These are phyloP conservation scores for Onychorhynchus coronatus DNA, from an alignment of 2,113 vertebrate species.

Conservation along the genomic window DNA sequence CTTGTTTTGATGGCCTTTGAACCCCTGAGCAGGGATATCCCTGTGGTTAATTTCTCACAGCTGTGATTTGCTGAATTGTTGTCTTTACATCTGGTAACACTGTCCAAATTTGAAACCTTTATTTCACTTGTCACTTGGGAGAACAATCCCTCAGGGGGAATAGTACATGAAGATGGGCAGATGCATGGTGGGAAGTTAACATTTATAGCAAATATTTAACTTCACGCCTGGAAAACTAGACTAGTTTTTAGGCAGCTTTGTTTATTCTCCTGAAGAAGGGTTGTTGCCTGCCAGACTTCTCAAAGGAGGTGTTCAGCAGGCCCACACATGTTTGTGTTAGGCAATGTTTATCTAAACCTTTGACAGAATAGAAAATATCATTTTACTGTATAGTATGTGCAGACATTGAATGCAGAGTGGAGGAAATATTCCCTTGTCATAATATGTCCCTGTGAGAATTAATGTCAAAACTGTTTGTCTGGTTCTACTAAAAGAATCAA, in stretches of 20 bases:
- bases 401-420: not conserved
- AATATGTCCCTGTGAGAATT: not conserved
- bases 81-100: not conserved
- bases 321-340: not conserved
- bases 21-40: not conserved
- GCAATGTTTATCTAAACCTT: not conserved
- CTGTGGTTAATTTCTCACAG: not conserved
- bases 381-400: not conserved
- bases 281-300: not conserved
- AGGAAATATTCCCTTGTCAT: not conserved
- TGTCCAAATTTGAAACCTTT: not conserved
- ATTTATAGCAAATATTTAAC: conserved; percentile 8
- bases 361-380: not conserved
- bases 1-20: not conserved
- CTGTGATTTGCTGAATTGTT: not conserved
- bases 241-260: not conserved
- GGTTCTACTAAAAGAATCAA: not conserved
- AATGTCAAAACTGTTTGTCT: not conserved
- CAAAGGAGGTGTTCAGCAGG: not conserved
- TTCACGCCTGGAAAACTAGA: not conserved
- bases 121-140: not conserved
- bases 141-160: not conserved
- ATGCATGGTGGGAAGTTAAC: not conserved
- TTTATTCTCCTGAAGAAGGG: not conserved
- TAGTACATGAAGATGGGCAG: not conserved